Evolutionary conservation across 2,797 vertebrate genomes (phyloP).

Genomic region (Melanotaenia pygmaea): DNA sequence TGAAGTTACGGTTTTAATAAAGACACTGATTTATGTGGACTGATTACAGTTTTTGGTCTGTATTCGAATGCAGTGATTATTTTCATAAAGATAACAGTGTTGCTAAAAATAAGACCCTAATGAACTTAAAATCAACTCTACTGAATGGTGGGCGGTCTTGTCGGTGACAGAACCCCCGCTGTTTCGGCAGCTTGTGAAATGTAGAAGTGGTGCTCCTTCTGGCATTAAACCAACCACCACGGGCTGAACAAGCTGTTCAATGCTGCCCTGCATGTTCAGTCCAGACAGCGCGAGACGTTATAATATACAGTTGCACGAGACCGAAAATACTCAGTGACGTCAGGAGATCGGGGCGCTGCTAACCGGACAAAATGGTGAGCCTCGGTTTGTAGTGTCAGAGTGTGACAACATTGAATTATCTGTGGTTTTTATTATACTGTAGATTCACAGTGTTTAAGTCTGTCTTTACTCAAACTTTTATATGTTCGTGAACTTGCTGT

Average conservation of each 20-base stretch:
- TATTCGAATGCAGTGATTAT: background rate
- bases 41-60: background rate
- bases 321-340: constrained; percentile 8
- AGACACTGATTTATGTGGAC: background rate
- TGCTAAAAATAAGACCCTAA: background rate
- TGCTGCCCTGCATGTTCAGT: background rate
- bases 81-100: background rate
- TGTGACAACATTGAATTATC: too few relatives aligned
- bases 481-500: background rate
- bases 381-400: background rate
- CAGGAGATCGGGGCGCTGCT: background rate
- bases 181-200: background rate
- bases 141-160: background rate
- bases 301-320: constrained; percentile 1
- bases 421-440: background rate
- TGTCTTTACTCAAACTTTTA: too few relatives aligned
- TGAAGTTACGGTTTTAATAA: background rate
- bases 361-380: constrained; percentile 31
- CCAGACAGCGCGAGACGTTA: background rate
- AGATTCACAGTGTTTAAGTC: background rate
- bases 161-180: background rate
- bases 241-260: background rate
- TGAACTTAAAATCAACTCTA: background rate
- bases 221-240: background rate
- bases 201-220: background rate